Conservation (phyloP, 2,113 vertebrate species). For the Caretta caretta region DNA sequence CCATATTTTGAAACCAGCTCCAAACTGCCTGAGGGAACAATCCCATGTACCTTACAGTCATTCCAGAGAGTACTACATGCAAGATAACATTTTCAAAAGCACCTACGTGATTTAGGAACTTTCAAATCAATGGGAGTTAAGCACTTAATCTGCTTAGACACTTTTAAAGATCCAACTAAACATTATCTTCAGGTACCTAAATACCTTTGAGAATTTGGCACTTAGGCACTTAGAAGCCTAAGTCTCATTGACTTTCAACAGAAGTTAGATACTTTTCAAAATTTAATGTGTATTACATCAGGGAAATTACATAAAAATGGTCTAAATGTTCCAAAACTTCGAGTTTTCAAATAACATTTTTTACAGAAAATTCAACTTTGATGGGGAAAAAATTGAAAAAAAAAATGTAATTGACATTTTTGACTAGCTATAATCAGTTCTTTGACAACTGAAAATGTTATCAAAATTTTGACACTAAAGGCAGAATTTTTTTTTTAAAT, state of each 20-base stretch:
- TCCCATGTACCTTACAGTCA: too few relatives aligned
- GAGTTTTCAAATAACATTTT: too few relatives aligned
- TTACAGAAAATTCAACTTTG: neutral
- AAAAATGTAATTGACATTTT: neutral
- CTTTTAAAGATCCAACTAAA: neutral
- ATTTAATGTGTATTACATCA: neutral
- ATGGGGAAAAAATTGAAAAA: neutral
- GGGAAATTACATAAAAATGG: neutral
- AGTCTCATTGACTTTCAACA: neutral
- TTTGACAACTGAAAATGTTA: neutral
- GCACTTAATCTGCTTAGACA: too few relatives aligned
- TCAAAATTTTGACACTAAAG: neutral
- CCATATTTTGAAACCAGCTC: too few relatives aligned
- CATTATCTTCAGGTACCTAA: neutral
- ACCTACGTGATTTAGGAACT: too few relatives aligned
- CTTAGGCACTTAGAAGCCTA: too few relatives aligned
- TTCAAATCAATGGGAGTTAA: too few relatives aligned
- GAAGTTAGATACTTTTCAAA: neutral
- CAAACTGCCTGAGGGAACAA: too few relatives aligned
- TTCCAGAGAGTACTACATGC: too few relatives aligned
- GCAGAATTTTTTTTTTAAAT: neutral
- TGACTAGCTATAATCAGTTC: neutral
- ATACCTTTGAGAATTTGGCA: too few relatives aligned
- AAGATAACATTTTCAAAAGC: too few relatives aligned
- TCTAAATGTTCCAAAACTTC: too few relatives aligned